Conservation (phyloP, 23 tunicate genomes). For the Trididemnum nubilum region DNA sequence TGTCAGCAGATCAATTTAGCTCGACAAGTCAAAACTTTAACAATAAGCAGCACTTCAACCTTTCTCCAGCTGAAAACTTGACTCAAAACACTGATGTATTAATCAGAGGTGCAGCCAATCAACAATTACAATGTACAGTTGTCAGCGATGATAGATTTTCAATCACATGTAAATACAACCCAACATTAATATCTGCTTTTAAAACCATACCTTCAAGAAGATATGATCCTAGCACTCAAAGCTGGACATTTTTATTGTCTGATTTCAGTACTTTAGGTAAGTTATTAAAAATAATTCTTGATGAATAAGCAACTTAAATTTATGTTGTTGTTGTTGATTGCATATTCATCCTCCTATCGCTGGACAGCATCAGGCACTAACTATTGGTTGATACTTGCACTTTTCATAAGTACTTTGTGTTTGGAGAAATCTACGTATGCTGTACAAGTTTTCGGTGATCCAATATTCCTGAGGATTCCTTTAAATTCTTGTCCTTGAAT, state of each 20-base stretch:
- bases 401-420: no score
- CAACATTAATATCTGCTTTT: conserved; percentile 38
- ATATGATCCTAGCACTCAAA: conserved; percentile 42
- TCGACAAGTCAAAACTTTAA: not conserved
- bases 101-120: not conserved
- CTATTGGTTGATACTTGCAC: no score
- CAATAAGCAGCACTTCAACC: no score
- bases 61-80: not conserved
- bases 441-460: no score
- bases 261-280: conserved; percentile 31
- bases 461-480: no score
- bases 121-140: conserved; percentile 9
- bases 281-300: no score
- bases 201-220: conserved; percentile 52
- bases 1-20: not conserved
- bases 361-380: no score
- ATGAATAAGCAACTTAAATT: not conserved
- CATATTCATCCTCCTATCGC: no score
- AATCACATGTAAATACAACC: conserved; percentile 36
- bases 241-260: conserved; percentile 39
- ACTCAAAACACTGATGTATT: not conserved
- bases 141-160: conserved; percentile 39
- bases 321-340: not conserved
- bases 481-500: no score
- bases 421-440: no score